These are phyloP conservation scores for Triplophysa bombifrons DNA, from an alignment of 2,797 vertebrate genomes.

Conservation along the genomic window DNA sequence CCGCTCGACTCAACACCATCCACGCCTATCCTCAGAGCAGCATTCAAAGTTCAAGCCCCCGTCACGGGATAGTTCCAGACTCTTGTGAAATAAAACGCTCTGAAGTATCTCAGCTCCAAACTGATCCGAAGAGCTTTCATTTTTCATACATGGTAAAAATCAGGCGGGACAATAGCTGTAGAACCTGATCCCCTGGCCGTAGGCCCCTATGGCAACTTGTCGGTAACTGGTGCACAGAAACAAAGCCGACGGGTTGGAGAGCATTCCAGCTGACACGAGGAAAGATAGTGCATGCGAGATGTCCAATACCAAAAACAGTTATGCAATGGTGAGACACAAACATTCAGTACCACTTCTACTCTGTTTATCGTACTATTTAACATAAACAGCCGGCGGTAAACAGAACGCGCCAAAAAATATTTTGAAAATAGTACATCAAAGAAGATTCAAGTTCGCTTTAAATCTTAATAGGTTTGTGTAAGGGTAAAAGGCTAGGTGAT, in stretches of 20 bases:
- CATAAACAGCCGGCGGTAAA: background rate
- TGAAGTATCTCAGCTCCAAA: background rate
- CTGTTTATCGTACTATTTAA: background rate
- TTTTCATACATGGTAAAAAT: slow-evolving; percentile 12
- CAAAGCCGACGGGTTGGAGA: slow-evolving; percentile 45
- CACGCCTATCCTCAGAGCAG: background rate
- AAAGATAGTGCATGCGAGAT: background rate
- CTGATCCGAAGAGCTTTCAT: background rate
- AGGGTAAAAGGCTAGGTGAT: background rate
- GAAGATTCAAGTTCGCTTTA: background rate
- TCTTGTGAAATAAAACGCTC: slow-evolving; percentile 12
- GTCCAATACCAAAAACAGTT: slow-evolving; percentile 9
- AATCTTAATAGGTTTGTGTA: background rate
- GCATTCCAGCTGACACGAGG: slow-evolving; percentile 48
- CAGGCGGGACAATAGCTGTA: slow-evolving; percentile 41
- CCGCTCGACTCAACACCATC: background rate
- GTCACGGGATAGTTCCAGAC: background rate
- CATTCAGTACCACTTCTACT: background rate
- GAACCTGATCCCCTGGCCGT: slow-evolving; percentile 43
- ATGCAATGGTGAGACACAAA: slow-evolving; percentile 8
- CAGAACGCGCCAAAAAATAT: background rate
- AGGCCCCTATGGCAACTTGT: slow-evolving; percentile 1
- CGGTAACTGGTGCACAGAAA: slow-evolving; percentile 19
- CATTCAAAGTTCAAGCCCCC: slow-evolving; percentile 24
- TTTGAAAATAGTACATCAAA: too few relatives aligned